Evolutionary conservation across 2,113 vertebrate genomes (phyloP).

Genomic region (Hippocampus abdominalis): DNA sequence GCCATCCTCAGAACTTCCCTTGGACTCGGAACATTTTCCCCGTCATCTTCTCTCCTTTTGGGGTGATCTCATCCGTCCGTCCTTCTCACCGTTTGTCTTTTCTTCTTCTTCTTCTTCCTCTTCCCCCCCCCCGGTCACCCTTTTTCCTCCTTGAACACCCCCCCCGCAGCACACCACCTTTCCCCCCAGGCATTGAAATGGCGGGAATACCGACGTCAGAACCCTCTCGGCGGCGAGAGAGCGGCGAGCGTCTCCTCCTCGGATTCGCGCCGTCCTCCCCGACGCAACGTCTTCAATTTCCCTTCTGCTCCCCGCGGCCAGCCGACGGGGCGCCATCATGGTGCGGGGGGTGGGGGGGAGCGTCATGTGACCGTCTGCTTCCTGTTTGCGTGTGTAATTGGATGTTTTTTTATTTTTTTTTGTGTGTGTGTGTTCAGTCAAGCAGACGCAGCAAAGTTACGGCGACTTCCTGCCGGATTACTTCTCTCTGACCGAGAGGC

Average conservation of each 20-base stretch:
- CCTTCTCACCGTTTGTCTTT: neutral
- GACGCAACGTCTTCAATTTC: slow-evolving; percentile 87
- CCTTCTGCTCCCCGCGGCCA: slow-evolving; percentile 69
- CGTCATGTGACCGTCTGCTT: neutral
- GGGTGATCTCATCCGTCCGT: neutral
- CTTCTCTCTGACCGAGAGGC: slow-evolving; percentile 90
- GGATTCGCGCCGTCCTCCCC: slow-evolving; percentile 45
- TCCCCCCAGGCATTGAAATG: slow-evolving; percentile 96
- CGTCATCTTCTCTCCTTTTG: neutral
- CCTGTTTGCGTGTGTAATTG: slow-evolving; percentile 7
- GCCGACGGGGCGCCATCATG: slow-evolving; percentile 74
- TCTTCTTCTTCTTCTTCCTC: neutral
- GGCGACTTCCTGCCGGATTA: slow-evolving; percentile 90
- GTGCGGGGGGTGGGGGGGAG: slow-evolving; percentile 52
- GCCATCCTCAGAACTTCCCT: neutral
- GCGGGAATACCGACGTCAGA: slow-evolving; percentile 91
- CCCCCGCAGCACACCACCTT: slow-evolving; percentile 84
- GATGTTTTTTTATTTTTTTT: neutral
- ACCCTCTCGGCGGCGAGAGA: slow-evolving; percentile 85
- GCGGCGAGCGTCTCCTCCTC: slow-evolving; percentile 46
- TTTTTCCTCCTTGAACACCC: neutral
- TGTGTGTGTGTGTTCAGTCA: slow-evolving; percentile 31
- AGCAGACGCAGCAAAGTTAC: slow-evolving; percentile 76
- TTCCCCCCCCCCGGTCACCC: slow-evolving; percentile 5
- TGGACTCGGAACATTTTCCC: neutral